Conservation (phyloP, 2,797 vertebrate genomes). For the Sebastes dallii region DNA sequence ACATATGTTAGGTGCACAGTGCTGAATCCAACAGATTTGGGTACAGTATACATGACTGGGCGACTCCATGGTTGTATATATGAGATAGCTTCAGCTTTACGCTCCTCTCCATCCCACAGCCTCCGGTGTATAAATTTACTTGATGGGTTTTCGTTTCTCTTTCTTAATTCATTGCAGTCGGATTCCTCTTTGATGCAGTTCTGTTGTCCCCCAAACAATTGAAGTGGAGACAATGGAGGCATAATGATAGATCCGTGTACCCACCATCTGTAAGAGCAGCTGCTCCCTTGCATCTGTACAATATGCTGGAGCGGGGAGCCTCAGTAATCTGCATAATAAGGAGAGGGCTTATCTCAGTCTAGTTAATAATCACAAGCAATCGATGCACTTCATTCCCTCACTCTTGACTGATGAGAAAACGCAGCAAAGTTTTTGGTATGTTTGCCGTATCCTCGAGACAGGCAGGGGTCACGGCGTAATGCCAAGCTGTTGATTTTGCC, state of each 20-base stretch:
- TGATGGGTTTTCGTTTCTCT: conserved; percentile 84
- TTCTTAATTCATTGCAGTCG: conserved; percentile 90
- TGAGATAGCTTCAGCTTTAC: conserved; percentile 80
- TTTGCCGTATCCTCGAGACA: conserved; percentile 80
- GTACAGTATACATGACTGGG: conserved; percentile 85
- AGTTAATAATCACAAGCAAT: conserved; percentile 99
- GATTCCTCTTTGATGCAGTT: conserved; percentile 90
- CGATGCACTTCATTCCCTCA: conserved; percentile 98
- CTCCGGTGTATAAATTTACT: conserved; percentile 89
- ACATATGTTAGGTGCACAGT: conserved; percentile 86
- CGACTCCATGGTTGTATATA: conserved; percentile 78
- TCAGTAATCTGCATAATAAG: conserved; percentile 99
- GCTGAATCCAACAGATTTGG: conserved; percentile 84
- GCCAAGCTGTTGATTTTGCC: conserved; percentile 85
- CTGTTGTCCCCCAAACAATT: conserved; percentile 92
- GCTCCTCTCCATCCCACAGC: conserved; percentile 80
- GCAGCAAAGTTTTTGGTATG: conserved; percentile 85
- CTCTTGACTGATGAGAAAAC: conserved; percentile 81
- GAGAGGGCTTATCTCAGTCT: conserved; percentile 99
- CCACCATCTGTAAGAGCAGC: conserved; percentile 99
- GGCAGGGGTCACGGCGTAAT: conserved; percentile 88
- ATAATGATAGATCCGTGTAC: conserved; percentile 99
- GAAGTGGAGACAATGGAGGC: conserved; percentile 99
- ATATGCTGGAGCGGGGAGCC: conserved; percentile 98
- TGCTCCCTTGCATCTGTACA: conserved; percentile 99